phyloP scores from a whole-genome alignment of 2,113 vertebrate species.

The Apistogramma diplotaenia region DNA sequence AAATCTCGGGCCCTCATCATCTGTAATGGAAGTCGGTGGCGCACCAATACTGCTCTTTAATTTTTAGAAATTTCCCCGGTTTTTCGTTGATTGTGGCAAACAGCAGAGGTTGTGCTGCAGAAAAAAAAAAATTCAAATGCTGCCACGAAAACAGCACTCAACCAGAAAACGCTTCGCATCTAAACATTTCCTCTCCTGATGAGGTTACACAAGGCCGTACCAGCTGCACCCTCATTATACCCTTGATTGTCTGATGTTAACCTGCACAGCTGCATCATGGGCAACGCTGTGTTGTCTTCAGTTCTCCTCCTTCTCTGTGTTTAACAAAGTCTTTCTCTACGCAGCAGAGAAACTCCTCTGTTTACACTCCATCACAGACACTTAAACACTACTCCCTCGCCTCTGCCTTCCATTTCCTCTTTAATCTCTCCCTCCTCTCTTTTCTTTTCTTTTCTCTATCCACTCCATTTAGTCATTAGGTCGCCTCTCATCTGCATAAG shows the following conservation, averaged over 20 bases:
- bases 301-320: slow-evolving; percentile 43
- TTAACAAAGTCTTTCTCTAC: slow-evolving; percentile 58
- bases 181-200: not conserved
- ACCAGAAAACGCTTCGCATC: not conserved
- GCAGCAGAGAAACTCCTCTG: slow-evolving; percentile 62
- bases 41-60: slow-evolving; percentile 42
- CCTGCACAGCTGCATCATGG: slow-evolving; percentile 38
- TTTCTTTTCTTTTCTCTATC: slow-evolving; percentile 66
- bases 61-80: slow-evolving; percentile 48
- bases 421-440: slow-evolving; percentile 69
- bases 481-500: slow-evolving; percentile 75
- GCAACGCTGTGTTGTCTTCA: slow-evolving; percentile 22
- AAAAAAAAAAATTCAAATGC: not conserved
- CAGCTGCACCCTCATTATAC: not conserved
- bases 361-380: slow-evolving; percentile 74
- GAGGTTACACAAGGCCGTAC: slow-evolving; percentile 11
- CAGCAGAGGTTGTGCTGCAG: not conserved
- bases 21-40: slow-evolving; percentile 46
- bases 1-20: slow-evolving; percentile 36
- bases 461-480: slow-evolving; percentile 77
- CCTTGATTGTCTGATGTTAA: slow-evolving; percentile 27
- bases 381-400: slow-evolving; percentile 68
- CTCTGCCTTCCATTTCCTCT: slow-evolving; percentile 61
- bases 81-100: slow-evolving; percentile 52
- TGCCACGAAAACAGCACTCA: not conserved